Percentiles rank a stretch among this genome's conserved stretches.
Conservation (phyloP, 2,888 invertebrate genomes). For the Eupeodes latifasciatus region DNA sequence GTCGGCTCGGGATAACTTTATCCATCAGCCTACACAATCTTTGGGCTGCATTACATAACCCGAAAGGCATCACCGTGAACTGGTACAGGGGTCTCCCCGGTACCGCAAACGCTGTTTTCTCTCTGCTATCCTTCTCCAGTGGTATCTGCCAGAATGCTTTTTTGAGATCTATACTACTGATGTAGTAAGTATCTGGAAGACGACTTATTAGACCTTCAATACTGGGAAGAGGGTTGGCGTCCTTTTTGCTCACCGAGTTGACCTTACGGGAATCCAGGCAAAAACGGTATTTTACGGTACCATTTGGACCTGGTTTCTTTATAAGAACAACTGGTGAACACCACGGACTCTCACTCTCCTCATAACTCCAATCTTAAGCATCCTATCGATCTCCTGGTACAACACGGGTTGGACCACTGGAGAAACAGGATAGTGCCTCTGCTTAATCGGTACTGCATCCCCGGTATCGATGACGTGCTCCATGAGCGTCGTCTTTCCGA, state of each 20-base stretch:
- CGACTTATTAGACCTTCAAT: slow-evolving; percentile 52
- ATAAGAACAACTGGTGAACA: neutral
- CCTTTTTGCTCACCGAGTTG: neutral
- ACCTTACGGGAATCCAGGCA: slow-evolving; percentile 34
- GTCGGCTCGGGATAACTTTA: slow-evolving; percentile 2
- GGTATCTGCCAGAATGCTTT: neutral
- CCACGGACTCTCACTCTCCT: neutral
- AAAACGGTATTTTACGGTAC: slow-evolving; percentile 5
- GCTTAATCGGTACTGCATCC: slow-evolving; percentile 51
- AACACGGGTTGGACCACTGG: neutral
- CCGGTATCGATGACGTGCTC: slow-evolving; percentile 63
- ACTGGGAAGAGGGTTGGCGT: slow-evolving; percentile 26
- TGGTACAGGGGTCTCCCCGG: no score
- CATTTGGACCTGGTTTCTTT: slow-evolving; percentile 74
- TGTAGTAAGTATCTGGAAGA: slow-evolving; percentile 36
- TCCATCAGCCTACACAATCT: slow-evolving; percentile 1
- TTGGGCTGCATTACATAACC: slow-evolving; percentile 70
- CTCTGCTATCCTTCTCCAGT: neutral
- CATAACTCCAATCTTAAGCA: neutral
- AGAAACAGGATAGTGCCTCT: neutral
- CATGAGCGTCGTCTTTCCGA: slow-evolving; percentile 17
- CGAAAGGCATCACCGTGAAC: slow-evolving; percentile 46
- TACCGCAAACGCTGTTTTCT: neutral
- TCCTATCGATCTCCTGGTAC: neutral
- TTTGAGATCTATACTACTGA: slow-evolving; percentile 52